phyloP scores from a whole-genome alignment of 2,113 vertebrate species.

The Myrmophylax atrothorax region DNA sequence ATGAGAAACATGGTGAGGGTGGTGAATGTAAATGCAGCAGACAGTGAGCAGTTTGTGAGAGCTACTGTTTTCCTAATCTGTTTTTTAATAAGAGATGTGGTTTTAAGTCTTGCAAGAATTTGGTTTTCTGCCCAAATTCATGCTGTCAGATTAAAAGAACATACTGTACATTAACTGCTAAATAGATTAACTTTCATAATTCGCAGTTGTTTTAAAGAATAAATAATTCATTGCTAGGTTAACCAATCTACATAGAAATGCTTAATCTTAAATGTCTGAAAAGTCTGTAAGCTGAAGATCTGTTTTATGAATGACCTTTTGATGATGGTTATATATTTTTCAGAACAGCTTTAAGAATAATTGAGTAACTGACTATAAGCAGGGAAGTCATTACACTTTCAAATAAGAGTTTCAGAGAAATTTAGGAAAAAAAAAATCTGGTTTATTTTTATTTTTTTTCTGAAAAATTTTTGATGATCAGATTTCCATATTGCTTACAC shows the following conservation, averaged over 20 bases:
- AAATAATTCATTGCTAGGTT: neutral
- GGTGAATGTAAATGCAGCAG: conserved; percentile 12
- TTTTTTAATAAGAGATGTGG: conserved; percentile 71
- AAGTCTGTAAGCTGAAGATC: conserved; percentile 25
- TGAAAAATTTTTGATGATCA: neutral
- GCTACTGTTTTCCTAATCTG: conserved; percentile 79
- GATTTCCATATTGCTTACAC: neutral
- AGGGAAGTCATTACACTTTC: conserved; percentile 24
- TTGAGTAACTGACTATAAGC: conserved; percentile 11
- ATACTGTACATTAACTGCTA: conserved; percentile 57
- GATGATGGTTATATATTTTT: conserved; percentile 41
- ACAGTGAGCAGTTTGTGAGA: conserved; percentile 17
- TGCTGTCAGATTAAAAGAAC: conserved; percentile 59
- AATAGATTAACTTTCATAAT: conserved; percentile 57
- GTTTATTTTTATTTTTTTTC: neutral
- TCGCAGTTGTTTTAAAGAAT: conserved; percentile 51
- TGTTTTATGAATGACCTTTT: conserved; percentile 49
- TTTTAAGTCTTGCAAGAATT: conserved; percentile 66
- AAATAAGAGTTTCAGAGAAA: neutral
- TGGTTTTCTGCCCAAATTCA: conserved; percentile 55
- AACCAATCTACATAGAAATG: neutral
- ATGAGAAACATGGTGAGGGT: conserved; percentile 49
- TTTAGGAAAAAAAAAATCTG: neutral
- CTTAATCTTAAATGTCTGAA: neutral
- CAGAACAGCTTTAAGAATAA: neutral